Percentiles rank a stretch among this genome's conserved stretches.
These are phyloP conservation scores for Hypotaenidia okinawae DNA, from an alignment of 2,797 vertebrate genomes.

Conservation along the genomic window DNA sequence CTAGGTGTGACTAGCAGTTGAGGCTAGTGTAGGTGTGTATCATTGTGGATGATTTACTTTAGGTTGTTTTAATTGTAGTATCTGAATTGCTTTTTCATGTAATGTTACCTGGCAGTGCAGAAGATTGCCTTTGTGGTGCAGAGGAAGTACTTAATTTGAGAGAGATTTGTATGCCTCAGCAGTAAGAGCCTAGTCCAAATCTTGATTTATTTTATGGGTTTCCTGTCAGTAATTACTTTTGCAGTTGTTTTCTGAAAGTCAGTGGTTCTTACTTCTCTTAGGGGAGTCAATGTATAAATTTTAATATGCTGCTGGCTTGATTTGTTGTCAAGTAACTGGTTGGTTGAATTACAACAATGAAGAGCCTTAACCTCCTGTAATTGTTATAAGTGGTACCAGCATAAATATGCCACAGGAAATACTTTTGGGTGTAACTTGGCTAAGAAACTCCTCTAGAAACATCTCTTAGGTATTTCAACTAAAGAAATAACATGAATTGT, in stretches of 20 bases:
- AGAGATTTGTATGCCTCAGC: not conserved
- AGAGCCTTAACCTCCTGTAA: not conserved
- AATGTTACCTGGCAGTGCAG: not conserved
- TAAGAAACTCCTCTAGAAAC: not conserved
- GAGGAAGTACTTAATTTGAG: not conserved
- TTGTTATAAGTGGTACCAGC: too few species aligned
- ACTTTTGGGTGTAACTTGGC: not conserved
- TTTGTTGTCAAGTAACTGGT: not conserved
- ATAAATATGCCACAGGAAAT: not conserved
- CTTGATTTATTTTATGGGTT: not conserved
- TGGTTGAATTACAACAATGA: not conserved
- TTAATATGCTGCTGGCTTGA: not conserved
- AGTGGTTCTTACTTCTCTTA: fast-evolving
- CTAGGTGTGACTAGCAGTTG: not conserved
- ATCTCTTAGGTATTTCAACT: not conserved
- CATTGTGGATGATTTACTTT: fast-evolving
- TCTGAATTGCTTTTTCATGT: not conserved
- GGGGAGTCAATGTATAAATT: fast-evolving
- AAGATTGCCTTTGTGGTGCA: not conserved
- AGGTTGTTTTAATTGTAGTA: not conserved
- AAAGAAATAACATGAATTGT: not conserved
- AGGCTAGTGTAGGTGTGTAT: not conserved
- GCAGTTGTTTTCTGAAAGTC: not conserved
- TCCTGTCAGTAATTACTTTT: not conserved
- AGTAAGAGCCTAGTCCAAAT: not conserved